Base-by-base conservation (phyloP, 2,113 vertebrate species). In the Balaenoptera acutorostrata region DNA sequence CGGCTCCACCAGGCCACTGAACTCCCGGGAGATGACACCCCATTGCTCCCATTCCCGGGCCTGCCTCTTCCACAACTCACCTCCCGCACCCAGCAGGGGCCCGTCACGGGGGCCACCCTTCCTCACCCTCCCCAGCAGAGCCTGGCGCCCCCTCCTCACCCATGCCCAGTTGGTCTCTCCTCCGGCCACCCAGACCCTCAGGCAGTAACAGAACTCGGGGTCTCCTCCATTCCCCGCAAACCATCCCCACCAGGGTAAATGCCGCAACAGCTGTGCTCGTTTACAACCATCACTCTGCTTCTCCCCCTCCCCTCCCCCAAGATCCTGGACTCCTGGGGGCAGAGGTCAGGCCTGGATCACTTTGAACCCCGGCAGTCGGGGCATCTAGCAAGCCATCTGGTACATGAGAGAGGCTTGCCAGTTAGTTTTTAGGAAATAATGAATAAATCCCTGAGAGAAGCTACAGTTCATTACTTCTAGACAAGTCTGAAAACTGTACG, bases 201-300 rank as follows among this genome's bases (percentile, higher is more conserved):
- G 63, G 23, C 17, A 23, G 33, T 27, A 36, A 36, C 44, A 7
- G 83, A 27, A 27, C 14, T 36, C 0, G 0, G 44, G 63, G 8
- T 36, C 31, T 25, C 82, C 84, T 77, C 74, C 44, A 20, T 20
- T 15, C 15, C 46, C 20, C 64, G 3, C 23, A 13, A 7, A 9
- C 84, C 10, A 17, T 29, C 33, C 46, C 64, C 46, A 12, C 25
- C 3, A 8, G 15, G 27, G 15, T 18, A 10, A 39, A 13, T 1
- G n/a, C 10, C n/a, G 0, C n/a, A 0, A 23, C 3, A 0, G 6
- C 46, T 21, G 25, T 12, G 20, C n/a, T 49, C 17, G 10, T 0
- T 27, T 9, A 29, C 15, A 81, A 12, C 8, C 36, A 6, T 29
- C 25, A 0, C 25, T 71, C n/a, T n/a, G 44, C 14, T 25, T 49